phyloP scores from a whole-genome alignment of 2,888 invertebrate species.

The Agrotis ipsilon region DNA sequence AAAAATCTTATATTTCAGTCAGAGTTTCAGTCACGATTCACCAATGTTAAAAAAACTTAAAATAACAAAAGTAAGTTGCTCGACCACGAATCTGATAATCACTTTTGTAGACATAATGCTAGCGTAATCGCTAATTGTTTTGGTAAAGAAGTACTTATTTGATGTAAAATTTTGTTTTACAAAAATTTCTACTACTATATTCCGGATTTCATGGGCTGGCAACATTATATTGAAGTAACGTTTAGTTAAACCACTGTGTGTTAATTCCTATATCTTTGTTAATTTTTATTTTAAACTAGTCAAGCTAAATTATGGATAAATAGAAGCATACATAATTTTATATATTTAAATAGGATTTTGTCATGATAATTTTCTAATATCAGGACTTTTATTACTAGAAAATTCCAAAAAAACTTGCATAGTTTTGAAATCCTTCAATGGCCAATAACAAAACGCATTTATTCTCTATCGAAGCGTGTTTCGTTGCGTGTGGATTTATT shows the following conservation, averaged over 20 bases:
- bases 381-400: not conserved
- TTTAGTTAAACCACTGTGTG: slow-evolving; percentile 25
- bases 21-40: not conserved
- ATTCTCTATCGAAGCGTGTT: slow-evolving; percentile 66
- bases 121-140: no score
- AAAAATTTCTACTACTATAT: not conserved
- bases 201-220: not conserved
- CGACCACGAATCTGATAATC: no score
- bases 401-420: rapidly evolving
- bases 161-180: not conserved
- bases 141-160: no score
- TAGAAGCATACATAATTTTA: rapidly evolving
- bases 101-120: no score
- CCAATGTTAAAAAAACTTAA: not conserved
- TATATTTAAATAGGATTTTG: no score
- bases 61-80: not conserved
- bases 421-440: not conserved
- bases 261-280: no score
- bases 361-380: no score
- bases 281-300: not conserved
- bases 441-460: slow-evolving; percentile 51
- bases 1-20: not conserved
- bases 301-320: not conserved
- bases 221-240: slow-evolving; percentile 9
- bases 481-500: slow-evolving; percentile 65